These are phyloP conservation scores for Parus major DNA, from an alignment of 2,113 vertebrate genomes.

Conservation along the genomic window DNA sequence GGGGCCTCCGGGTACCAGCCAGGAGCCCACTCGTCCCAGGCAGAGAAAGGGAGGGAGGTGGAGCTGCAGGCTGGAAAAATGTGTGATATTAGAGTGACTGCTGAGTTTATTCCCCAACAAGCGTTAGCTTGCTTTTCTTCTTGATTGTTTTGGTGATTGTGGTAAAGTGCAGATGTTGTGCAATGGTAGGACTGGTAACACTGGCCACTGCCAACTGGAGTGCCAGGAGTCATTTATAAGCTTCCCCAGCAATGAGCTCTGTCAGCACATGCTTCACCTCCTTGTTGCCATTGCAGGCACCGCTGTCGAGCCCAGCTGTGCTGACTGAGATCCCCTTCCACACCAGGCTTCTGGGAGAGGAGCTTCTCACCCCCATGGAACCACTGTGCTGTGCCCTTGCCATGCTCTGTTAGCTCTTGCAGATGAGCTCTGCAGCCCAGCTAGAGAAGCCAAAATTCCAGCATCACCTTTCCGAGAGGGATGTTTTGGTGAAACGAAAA, in stretches of 20 bases:
- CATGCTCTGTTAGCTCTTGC: not conserved
- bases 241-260: slow-evolving; percentile 51
- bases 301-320: not conserved
- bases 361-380: not conserved
- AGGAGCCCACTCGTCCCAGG: not conserved
- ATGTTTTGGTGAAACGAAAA: not conserved
- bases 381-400: not conserved
- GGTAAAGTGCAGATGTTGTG: slow-evolving; percentile 48
- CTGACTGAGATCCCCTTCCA: not conserved
- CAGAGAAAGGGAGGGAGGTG: not conserved
- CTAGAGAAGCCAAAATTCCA: not conserved
- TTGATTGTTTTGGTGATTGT: slow-evolving; percentile 53
- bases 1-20: slow-evolving; percentile 19
- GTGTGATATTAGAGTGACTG: not conserved
- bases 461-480: not conserved
- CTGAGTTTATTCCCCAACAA: slow-evolving; percentile 37
- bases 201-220: slow-evolving; percentile 38
- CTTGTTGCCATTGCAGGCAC: slow-evolving; percentile 1
- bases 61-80: slow-evolving; percentile 18
- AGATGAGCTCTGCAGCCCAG: not conserved
- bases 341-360: not conserved
- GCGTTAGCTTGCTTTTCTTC: slow-evolving; percentile 13
- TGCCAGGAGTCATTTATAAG: slow-evolving; percentile 59
- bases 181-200: slow-evolving; percentile 57
- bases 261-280: slow-evolving; percentile 65